Base-by-base conservation (phyloP, 2,888 invertebrate genomes). In the Sipunculus nudus region DNA sequence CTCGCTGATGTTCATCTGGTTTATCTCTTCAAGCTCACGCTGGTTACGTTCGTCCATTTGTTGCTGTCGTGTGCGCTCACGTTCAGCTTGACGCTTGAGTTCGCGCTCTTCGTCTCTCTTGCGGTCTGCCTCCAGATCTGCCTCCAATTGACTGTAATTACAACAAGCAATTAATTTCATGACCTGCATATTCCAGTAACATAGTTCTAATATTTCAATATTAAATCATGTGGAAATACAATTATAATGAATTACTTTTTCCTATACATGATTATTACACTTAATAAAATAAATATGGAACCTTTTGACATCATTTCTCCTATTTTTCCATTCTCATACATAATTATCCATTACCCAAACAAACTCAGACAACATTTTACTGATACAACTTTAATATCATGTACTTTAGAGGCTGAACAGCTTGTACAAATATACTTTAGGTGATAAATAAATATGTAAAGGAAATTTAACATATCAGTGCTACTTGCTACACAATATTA, bases 101-200 rank as follows among this genome's bases (percentile, higher is more conserved):
- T 76, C 70, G 46, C 73, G 61, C 47, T 77, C 72, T 35, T 72
- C 74, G 53, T 79, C 78, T n/a, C 73, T 60, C 32, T 63, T 57
- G 35, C 75, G 72, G 31, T 79, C 78, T 5, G 68, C 71, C 52
- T 77, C 76, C 13, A 80, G 59, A 1, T 77, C 76, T 52, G 61
- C 60, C 52, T 79, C 76, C 54, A 78, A 66, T 63, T 70, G 64
- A 47, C 79, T 79, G 58, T 23, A 55, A 55, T 28, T 21, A 29
- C 21, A 19, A 38, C 31, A 31, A 52, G 21, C 25, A 40, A 52
- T 5, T 13, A n/a, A 46, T 23, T 46, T 46, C n/a, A 6, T 8
- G 8, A 46, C 4, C 28, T 5, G 23, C 23, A 5, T 6, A 41
- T 6, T 23, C 19, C 6, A 41, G 41, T 23, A 41, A 8, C 41